These are phyloP conservation scores for Ophion obscuratus DNA, from an alignment of 2,888 invertebrate species.

Conservation along the genomic window DNA sequence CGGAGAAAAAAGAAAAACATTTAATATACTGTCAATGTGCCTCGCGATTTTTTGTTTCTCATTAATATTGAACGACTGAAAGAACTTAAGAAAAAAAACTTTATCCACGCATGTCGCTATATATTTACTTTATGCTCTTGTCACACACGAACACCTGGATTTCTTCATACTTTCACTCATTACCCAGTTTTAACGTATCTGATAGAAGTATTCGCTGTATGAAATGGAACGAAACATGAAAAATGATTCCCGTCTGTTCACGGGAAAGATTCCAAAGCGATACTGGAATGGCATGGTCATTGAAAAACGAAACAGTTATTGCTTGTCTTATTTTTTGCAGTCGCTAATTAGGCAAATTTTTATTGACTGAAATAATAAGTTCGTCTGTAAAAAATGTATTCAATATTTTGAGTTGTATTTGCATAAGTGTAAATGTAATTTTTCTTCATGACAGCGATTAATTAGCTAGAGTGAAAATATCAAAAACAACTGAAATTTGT, in stretches of 20 bases:
- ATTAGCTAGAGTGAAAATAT: no score
- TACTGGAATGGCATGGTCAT: no score
- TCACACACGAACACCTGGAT: constrained; percentile 28
- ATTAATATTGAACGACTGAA: constrained; percentile 3
- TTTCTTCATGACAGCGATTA: no score
- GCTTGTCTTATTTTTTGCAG: no score
- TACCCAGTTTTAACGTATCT: constrained; percentile 19
- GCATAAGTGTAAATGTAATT: no score
- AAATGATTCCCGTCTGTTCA: neutral
- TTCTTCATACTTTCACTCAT: constrained; percentile 58
- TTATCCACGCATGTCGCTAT: constrained; percentile 8
- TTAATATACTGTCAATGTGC: neutral
- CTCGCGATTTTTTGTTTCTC: constrained; percentile 18
- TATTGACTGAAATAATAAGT: no score
- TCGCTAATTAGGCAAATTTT: no score
- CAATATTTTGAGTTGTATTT: no score
- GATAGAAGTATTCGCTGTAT: neutral
- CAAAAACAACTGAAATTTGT: no score
- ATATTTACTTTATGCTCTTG: constrained; percentile 51
- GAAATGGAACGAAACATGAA: constrained; percentile 23
- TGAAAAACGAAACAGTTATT: no score
- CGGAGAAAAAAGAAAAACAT: constrained; percentile 2
- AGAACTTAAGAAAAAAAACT: constrained; percentile 21
- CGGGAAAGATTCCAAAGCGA: neutral
- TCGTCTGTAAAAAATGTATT: no score